Percentiles rank a stretch among this genome's conserved stretches.
Evolutionary conservation across 1,140 invertebrate species (phyloP).

Genomic region (Eubasilissa regina): DNA sequence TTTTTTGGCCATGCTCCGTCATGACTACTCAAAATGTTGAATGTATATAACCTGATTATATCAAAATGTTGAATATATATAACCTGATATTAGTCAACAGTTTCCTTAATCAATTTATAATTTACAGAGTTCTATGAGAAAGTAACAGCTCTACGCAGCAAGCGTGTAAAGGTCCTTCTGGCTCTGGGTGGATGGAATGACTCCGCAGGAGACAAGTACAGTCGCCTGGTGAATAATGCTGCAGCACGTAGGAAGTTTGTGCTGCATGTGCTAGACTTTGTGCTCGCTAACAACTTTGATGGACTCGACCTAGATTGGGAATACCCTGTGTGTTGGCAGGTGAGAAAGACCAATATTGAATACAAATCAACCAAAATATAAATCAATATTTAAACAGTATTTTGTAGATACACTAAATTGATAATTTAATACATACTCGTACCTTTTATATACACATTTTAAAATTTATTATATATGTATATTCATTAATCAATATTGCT

Average conservation of each 20-base stretch:
- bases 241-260: constrained; percentile 81
- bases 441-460: too few relatives aligned
- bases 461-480: too few relatives aligned
- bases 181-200: constrained; percentile 95
- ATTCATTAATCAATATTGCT: too few relatives aligned
- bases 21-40: background rate
- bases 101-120: background rate
- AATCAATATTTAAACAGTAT: too few relatives aligned
- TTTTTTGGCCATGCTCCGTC: too few relatives aligned
- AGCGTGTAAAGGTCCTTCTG: constrained; percentile 85
- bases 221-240: constrained; percentile 84
- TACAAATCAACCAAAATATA: background rate
- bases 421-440: too few relatives aligned
- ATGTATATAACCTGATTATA: background rate
- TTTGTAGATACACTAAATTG: too few relatives aligned
- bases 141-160: constrained; percentile 80
- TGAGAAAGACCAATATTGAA: constrained; percentile 75
- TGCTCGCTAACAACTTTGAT: constrained; percentile 87
- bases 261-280: constrained; percentile 82
- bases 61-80: background rate
- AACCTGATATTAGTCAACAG: background rate
- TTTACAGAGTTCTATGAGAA: constrained; percentile 85
- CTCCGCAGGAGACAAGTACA: constrained; percentile 89
- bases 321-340: constrained; percentile 94
- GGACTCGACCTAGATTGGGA: constrained; percentile 93